phyloP scores from a whole-genome alignment of 2,113 vertebrate species.

The Urocitellus parryii region DNA sequence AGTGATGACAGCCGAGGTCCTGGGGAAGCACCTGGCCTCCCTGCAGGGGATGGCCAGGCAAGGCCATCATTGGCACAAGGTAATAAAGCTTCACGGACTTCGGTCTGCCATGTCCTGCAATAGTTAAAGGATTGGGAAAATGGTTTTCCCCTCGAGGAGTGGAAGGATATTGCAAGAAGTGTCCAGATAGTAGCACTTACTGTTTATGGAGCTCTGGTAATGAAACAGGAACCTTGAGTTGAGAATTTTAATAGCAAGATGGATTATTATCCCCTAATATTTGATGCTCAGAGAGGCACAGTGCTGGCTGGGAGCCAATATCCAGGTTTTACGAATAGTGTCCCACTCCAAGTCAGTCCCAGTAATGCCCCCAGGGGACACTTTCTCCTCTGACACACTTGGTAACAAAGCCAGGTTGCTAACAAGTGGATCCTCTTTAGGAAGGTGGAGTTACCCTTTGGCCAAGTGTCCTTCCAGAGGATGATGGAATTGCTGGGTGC shows the following conservation, averaged over 20 bases:
- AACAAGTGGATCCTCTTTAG: not conserved
- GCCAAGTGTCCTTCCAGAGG: too few relatives aligned
- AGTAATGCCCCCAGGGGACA: rapidly evolving
- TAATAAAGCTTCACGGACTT: not conserved
- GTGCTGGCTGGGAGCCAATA: not conserved
- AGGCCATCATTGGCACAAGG: not conserved
- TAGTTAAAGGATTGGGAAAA: not conserved
- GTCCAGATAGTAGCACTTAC: not conserved
- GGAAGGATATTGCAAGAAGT: not conserved
- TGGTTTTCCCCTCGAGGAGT: not conserved
- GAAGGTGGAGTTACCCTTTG: rapidly evolving
- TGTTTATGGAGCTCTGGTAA: not conserved
- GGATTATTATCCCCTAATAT: not conserved
- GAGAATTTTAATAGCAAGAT: not conserved
- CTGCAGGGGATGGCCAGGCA: not conserved
- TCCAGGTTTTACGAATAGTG: not conserved
- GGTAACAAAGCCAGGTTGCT: not conserved
- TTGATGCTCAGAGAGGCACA: not conserved
- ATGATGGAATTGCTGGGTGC: not conserved
- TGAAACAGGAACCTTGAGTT: not conserved
- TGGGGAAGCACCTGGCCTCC: conserved; percentile 30
- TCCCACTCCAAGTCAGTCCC: not conserved
- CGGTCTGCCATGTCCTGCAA: not conserved
- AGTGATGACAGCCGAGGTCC: not conserved
- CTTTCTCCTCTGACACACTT: not conserved